These are phyloP conservation scores for Orius insidiosus DNA, from an alignment of 1,140 invertebrate species.

Conservation along the genomic window DNA sequence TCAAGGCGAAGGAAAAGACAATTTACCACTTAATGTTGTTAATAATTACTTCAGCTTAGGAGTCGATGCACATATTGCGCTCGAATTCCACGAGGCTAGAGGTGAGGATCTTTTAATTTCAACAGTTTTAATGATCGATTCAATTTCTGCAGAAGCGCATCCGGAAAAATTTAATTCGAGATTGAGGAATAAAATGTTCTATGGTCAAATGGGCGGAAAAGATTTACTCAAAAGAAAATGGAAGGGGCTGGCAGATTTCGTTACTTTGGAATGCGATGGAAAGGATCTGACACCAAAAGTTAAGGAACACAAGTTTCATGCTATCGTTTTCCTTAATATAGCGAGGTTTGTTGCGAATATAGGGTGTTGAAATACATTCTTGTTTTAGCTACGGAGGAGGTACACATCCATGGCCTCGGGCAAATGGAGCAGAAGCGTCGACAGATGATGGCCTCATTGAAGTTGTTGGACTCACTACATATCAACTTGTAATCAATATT, in stretches of 20 bases:
- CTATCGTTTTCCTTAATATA: constrained; percentile 91
- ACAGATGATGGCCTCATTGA: constrained; percentile 91
- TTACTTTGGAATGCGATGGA: constrained; percentile 87
- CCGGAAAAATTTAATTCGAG: constrained; percentile 95
- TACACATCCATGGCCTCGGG: constrained; percentile 85
- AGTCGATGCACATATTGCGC: constrained; percentile 92
- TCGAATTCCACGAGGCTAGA: constrained; percentile 96
- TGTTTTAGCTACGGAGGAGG: constrained; percentile 82
- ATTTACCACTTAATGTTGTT: constrained; percentile 84
- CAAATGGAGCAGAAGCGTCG: constrained; percentile 50
- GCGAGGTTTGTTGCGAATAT: no score
- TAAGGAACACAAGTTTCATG: constrained; percentile 85
- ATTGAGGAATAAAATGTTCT: constrained; percentile 93
- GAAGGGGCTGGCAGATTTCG: constrained; percentile 84
- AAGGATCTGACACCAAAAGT: constrained; percentile 82
- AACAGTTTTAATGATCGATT: background rate
- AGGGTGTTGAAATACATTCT: no score
- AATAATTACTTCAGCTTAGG: constrained; percentile 98
- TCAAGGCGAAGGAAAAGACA: constrained; percentile 51
- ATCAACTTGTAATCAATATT: constrained; percentile 60
- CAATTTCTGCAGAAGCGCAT: constrained; percentile 73
- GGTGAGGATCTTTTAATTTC: constrained; percentile 39
- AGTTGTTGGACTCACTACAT: constrained; percentile 92
- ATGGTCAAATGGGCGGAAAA: constrained; percentile 93
- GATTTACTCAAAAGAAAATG: constrained; percentile 89